A percentile compares a stretch with the other conserved stretches of the same genome.
phyloP scores from a whole-genome alignment of 1,140 invertebrate genomes.

The Epicauta chinensis region DNA sequence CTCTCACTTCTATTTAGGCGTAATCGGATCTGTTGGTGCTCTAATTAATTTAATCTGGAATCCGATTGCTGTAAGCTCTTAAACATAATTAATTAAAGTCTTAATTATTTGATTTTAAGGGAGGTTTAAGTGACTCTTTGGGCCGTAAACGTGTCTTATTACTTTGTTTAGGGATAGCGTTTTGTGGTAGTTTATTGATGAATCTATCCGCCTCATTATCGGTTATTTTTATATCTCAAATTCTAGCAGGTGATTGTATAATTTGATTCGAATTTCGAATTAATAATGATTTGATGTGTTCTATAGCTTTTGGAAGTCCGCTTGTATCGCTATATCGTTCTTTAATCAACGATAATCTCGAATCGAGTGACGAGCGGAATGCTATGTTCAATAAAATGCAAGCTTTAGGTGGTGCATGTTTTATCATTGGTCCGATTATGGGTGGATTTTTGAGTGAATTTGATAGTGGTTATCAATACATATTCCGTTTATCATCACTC shows the following conservation, averaged over 20 bases:
- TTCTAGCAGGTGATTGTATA: constrained; percentile 14
- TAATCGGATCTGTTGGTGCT: constrained; percentile 14
- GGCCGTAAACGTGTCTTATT: constrained; percentile 17
- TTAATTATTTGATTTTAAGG: constrained; percentile 15
- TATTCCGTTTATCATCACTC: constrained; percentile 7
- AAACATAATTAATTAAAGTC: not conserved
- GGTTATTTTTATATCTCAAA: constrained; percentile 13
- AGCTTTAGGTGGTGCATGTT: constrained; percentile 7
- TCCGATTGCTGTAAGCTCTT: constrained; percentile 18
- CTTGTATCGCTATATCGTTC: constrained; percentile 16
- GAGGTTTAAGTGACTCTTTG: constrained; percentile 23
- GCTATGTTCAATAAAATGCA: constrained; percentile 17
- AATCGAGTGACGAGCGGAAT: constrained; percentile 16
- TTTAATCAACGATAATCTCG: constrained; percentile 15
- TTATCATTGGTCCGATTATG: constrained; percentile 12
- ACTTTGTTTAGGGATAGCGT: constrained; percentile 13
- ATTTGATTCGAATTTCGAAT: not conserved
- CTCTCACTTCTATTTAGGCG: constrained; percentile 9
- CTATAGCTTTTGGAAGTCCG: constrained; percentile 17
- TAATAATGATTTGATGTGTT: not conserved
- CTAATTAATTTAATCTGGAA: constrained; percentile 18
- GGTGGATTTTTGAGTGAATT: constrained; percentile 22
- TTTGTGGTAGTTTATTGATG: constrained; percentile 16
- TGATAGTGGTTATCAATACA: constrained; percentile 15
- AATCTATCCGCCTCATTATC: constrained; percentile 9